Conservation (phyloP, 2,113 vertebrate genomes). For the Campylorhamphus procurvoides region DNA sequence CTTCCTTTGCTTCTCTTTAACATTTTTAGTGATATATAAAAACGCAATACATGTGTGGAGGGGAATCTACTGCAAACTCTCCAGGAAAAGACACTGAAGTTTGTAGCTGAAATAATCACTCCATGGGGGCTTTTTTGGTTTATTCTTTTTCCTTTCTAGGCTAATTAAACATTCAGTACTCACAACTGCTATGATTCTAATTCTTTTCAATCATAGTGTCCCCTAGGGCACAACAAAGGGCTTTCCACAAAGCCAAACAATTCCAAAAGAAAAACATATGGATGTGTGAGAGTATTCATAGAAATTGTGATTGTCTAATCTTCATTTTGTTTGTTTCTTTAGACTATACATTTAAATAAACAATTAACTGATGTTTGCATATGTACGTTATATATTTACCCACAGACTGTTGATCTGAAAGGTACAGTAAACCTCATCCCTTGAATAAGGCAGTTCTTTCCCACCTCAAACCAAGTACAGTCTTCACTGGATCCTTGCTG, state of each 20-base stretch:
- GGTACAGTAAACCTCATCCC: neutral
- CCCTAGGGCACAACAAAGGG: neutral
- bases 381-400: neutral
- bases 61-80: neutral
- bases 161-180: neutral
- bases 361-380: neutral
- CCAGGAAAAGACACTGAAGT: neutral
- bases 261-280: neutral
- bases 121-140: rapidly evolving
- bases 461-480: neutral
- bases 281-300: neutral
- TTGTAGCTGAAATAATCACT: neutral
- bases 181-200: neutral
- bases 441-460: neutral
- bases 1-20: neutral
- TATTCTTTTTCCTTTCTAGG: neutral
- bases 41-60: neutral
- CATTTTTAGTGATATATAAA: neutral
- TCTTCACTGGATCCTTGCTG: neutral
- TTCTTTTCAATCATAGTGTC: neutral
- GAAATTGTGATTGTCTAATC: neutral
- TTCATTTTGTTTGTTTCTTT: neutral
- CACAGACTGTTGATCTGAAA: neutral
- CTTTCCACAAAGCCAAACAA: neutral
- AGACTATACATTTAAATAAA: neutral